Base-by-base conservation (phyloP, 1,140 invertebrate genomes). In the Ectropis grisescens region DNA sequence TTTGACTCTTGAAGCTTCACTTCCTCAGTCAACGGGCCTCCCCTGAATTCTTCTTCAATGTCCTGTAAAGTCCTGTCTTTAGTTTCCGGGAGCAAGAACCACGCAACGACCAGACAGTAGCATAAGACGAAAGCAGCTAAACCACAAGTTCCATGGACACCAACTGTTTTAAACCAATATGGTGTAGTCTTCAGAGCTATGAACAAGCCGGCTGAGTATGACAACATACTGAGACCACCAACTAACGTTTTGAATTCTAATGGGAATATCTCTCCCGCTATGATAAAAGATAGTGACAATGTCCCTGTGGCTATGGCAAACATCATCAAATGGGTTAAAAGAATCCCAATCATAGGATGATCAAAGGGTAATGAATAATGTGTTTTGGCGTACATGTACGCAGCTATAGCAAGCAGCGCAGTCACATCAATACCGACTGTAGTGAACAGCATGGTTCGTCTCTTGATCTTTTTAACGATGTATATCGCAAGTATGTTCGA, bases 11-110 rank as follows among this genome's bases (percentile, higher is more conserved):
- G n/a, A n/a, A n/a, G n/a, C n/a, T 62, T 59, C 13, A 62, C 23
- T 38, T 66, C 58, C 6, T 66, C 55, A 29, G 50, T 53, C 22
- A 54, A 19, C 2, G 50, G 45, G 29, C 47, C 41, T 1, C 57
- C 57, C 36, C 43, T 47, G 26, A 65, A 61, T 29, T 56, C 58
- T 9, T 65, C 52, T 34, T 65, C 60, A n/a, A 65, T 60, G 12
- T 65, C 54, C 19, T 60, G 60, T 5, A 65, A 31, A 2, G 60
- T 65, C 13, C 52, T 49, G 12, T 60, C 57, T 11, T 61, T 65
- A 2, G 60, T 65, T 31, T 65, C 60, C 1, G 60, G 60, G 7
- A 65, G 11, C 12, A 50, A 46, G 23, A 46, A 35, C 41, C 43
- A 44, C 8, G 46, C 31, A 10, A 59, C 32, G 1, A 37, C 12